Base-by-base conservation (phyloP, 2,113 vertebrate species). In the Neotoma lepida region DNA sequence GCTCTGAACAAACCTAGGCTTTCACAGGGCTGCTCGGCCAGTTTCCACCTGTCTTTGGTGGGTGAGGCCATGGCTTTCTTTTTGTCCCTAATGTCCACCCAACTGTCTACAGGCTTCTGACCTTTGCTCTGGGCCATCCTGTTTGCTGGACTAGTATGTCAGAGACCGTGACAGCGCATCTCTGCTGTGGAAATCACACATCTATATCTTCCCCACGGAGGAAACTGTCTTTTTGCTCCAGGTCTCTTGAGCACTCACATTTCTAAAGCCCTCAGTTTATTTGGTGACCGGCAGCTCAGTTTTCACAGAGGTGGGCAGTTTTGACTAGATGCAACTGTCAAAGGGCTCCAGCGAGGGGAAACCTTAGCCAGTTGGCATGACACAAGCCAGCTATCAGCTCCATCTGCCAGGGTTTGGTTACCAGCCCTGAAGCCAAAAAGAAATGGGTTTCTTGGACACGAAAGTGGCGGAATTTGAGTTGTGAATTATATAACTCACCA, bases 391-490 rank as follows among this genome's bases (percentile, higher is more conserved):
- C 95, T 94, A 93, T 90, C 96, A 51, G 70, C 66, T 71, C 49
- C 39, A 94, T 28, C 28, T 54, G 73, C 81, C 82, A 2, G 8
- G 81, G 74, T 94, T 94, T 87, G 85, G 80, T 80, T 97, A 97
- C 66, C 78, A 84, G 88, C 46, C 90, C 46, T 1, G 63, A 93
- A 95, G 97, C 95, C 73, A 89, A 68, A 90, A 12, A 18, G 88
- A 96, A 96, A 97, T 63, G 73, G 95, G 92, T 94, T 97, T 93
- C 68, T 95, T 96, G 81, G 82, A 89, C 87, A 85, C 44, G 88
- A 93, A 96, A 95, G 86, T 96, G 94, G 82, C 91, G 86, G 85
- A 92, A 95, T 96, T 93, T 54, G 80, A 46, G 77, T 77, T 70
- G 84, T 86, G 86, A 68, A 86, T 95, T 68, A 94, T 93, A 96